A percentile compares a stretch with the other conserved stretches of the same genome.
These are phyloP conservation scores for Gnatocerus cornutus DNA, from an alignment of 2,888 invertebrate species.

Conservation along the genomic window DNA sequence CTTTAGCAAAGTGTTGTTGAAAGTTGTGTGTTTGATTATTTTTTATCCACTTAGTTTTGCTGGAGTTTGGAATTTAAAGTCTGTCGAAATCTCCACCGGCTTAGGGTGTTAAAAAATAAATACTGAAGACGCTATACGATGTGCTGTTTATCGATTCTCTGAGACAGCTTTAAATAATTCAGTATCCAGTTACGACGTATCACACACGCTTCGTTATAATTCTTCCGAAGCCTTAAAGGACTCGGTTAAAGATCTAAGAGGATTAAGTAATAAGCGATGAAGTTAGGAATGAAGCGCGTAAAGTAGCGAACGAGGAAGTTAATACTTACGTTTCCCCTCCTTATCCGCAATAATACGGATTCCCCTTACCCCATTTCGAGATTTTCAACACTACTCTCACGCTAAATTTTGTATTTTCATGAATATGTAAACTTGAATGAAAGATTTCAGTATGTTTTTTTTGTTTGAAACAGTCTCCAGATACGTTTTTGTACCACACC, in stretches of 20 bases:
- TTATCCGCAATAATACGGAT: conserved; percentile 40
- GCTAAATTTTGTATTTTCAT: conserved; percentile 3
- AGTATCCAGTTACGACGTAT: conserved; percentile 18
- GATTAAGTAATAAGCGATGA: conserved; percentile 44
- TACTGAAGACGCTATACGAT: too few species aligned
- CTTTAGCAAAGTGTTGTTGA: too few species aligned
- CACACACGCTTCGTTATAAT: conserved; percentile 21
- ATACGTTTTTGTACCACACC: conserved; percentile 15
- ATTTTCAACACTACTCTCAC: conserved; percentile 16
- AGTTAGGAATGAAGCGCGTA: conserved; percentile 43
- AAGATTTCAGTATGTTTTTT: too few species aligned
- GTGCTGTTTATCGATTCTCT: not conserved
- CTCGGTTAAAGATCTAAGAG: conserved; percentile 37
- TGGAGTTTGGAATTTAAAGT: too few species aligned
- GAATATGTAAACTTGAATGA: conserved; percentile 7
- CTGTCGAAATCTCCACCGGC: too few species aligned
- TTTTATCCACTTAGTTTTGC: too few species aligned
- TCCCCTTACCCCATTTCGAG: conserved; percentile 12
- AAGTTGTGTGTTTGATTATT: too few species aligned
- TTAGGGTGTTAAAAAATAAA: too few species aligned
- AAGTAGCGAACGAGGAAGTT: conserved; percentile 41
- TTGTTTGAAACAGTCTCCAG: not conserved
- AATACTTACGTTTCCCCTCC: conserved; percentile 43
- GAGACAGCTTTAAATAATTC: conserved; percentile 5
- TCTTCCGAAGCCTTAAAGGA: conserved; percentile 32